A percentile compares a stretch with the other conserved stretches of the same genome.
Evolutionary conservation across 2,113 vertebrate species (phyloP).

Genomic region (Coryphaenoides rupestris): DNA sequence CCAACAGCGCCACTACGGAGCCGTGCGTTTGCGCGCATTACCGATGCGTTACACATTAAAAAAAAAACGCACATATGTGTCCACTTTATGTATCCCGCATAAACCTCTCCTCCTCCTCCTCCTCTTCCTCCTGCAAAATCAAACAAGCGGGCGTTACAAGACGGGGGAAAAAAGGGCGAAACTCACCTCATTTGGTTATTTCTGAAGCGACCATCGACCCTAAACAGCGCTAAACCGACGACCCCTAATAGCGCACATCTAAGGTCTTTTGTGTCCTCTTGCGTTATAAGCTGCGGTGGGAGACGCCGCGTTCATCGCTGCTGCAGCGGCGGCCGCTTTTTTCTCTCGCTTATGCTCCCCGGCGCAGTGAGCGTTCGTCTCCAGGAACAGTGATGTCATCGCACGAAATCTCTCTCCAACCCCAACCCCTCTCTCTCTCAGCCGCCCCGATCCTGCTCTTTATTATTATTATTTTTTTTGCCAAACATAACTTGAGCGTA

Average conservation of each 20-base stretch:
- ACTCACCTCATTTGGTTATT: slow-evolving; percentile 50
- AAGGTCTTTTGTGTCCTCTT: slow-evolving; percentile 9
- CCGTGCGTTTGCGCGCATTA: no score
- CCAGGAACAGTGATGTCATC: slow-evolving; percentile 77
- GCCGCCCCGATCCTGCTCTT: slow-evolving; percentile 62
- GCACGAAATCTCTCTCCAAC: slow-evolving; percentile 59
- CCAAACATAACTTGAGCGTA: slow-evolving; percentile 50
- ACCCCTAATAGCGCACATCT: neutral
- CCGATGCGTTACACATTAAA: no score
- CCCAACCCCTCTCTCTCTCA: no score
- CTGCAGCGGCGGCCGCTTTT: slow-evolving; percentile 35
- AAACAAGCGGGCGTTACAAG: slow-evolving; percentile 13
- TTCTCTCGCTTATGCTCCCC: slow-evolving; percentile 20
- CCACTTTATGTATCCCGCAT: no score
- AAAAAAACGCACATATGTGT: no score
- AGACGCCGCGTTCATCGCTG: neutral
- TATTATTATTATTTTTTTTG: no score
- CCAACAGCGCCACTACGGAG: no score
- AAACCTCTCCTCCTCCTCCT: no score
- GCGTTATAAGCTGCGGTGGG: neutral
- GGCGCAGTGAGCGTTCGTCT: slow-evolving; percentile 58
- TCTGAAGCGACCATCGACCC: slow-evolving; percentile 6
- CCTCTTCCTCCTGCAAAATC: neutral
- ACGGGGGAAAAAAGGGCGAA: neutral
- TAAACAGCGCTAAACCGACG: neutral